phyloP scores from a whole-genome alignment of 1,140 invertebrate genomes.

The Bombus vancouverensis region DNA sequence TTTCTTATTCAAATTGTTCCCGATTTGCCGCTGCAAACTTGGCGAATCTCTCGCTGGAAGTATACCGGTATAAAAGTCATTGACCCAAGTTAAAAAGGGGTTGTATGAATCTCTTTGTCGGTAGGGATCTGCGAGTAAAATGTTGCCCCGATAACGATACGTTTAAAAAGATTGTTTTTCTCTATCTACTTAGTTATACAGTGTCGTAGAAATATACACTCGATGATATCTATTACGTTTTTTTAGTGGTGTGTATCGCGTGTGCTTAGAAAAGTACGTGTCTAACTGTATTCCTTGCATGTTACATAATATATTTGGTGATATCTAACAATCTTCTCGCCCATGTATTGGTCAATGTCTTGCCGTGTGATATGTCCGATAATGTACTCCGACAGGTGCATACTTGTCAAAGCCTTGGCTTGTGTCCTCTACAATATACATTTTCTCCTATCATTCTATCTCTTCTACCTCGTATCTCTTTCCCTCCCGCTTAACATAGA shows the following conservation, averaged over 20 bases:
- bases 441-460: background rate
- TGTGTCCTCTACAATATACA: too few species aligned
- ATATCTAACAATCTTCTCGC: constrained; percentile 4
- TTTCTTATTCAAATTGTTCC: constrained; percentile 13
- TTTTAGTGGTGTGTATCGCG: too few species aligned
- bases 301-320: background rate
- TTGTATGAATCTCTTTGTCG: background rate
- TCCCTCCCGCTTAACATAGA: background rate
- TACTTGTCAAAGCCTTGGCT: background rate
- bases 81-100: background rate
- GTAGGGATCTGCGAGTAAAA: background rate
- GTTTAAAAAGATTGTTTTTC: background rate
- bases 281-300: background rate
- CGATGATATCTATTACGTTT: too few species aligned
- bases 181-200: background rate
- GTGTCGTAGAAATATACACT: too few species aligned
- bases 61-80: constrained; percentile 2
- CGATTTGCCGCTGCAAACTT: background rate
- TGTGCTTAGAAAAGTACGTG: background rate
- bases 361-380: background rate
- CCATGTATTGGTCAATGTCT: background rate
- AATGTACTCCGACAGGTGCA: background rate
- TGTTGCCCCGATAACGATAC: background rate
- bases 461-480: background rate
- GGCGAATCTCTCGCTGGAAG: background rate